phyloP scores from a whole-genome alignment of 2,797 vertebrate species.

The Caiman crocodilus region DNA sequence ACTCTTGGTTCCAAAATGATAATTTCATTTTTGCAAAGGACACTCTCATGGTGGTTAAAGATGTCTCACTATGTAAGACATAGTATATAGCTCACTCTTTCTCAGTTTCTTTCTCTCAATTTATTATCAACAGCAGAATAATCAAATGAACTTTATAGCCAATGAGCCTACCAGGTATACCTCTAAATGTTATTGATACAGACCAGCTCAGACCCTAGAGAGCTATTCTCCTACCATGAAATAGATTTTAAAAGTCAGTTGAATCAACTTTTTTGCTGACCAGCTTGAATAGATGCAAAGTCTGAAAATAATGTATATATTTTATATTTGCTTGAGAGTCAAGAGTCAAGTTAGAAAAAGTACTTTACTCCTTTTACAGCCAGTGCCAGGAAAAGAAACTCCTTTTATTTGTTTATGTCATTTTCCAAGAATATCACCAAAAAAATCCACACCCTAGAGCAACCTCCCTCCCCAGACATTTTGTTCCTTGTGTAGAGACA shows the following conservation, averaged over 20 bases:
- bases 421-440: too few species aligned
- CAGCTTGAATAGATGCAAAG: not conserved
- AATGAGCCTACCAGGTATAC: not conserved
- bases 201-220: not conserved
- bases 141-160: not conserved
- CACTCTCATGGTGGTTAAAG: too few species aligned
- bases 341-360: not conserved
- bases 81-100: not conserved
- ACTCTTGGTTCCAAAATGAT: too few species aligned
- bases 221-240: not conserved
- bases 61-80: too few species aligned
- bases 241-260: not conserved
- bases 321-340: not conserved
- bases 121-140: not conserved
- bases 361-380: not conserved
- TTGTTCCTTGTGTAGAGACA: too few species aligned
- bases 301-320: not conserved
- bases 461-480: too few species aligned
- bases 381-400: not conserved
- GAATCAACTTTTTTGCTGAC: not conserved
- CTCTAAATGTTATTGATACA: not conserved
- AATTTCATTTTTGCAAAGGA: too few species aligned
- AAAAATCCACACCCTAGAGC: too few species aligned
- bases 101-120: not conserved
- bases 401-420: not conserved